These are phyloP conservation scores for Xanthorhoe designata DNA, from an alignment of 2,888 invertebrate genomes.

Conservation along the genomic window DNA sequence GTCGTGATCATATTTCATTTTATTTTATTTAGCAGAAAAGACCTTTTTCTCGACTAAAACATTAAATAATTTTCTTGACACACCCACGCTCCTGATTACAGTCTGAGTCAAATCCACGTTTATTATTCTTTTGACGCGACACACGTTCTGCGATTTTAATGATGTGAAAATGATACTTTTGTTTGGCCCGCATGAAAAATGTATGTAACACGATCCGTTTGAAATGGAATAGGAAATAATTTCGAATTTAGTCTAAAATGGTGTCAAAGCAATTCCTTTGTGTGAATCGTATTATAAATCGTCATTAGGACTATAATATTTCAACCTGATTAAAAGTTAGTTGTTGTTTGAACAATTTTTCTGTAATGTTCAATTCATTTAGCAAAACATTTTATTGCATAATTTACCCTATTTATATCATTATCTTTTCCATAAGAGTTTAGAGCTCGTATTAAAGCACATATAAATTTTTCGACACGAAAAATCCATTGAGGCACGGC, in stretches of 20 bases:
- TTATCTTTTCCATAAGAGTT: too few relatives aligned
- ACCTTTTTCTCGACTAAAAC: not conserved
- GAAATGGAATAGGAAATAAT: constrained; percentile 1
- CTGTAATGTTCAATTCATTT: too few relatives aligned
- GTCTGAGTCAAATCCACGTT: constrained; percentile 21
- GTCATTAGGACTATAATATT: not conserved
- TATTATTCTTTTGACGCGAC: constrained; percentile 38
- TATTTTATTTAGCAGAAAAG: too few relatives aligned
- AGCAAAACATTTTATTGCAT: too few relatives aligned
- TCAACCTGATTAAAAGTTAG: too few relatives aligned
- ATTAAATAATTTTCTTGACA: not conserved
- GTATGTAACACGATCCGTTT: constrained; percentile 1
- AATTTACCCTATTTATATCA: too few relatives aligned
- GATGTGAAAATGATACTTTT: constrained; percentile 31
- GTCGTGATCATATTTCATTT: too few relatives aligned
- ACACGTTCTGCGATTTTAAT: constrained; percentile 30
- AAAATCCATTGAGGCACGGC: too few relatives aligned
- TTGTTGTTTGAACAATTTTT: too few relatives aligned
- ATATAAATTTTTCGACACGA: too few relatives aligned
- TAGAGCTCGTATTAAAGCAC: too few relatives aligned
- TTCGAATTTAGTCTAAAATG: constrained; percentile 1
- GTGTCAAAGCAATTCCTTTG: not conserved
- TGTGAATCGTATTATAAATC: not conserved
- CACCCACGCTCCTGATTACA: not conserved
- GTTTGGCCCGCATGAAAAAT: constrained; percentile 7